These are phyloP conservation scores for Phymatocera aterrima DNA, from an alignment of 2,888 invertebrate species.

Conservation along the genomic window DNA sequence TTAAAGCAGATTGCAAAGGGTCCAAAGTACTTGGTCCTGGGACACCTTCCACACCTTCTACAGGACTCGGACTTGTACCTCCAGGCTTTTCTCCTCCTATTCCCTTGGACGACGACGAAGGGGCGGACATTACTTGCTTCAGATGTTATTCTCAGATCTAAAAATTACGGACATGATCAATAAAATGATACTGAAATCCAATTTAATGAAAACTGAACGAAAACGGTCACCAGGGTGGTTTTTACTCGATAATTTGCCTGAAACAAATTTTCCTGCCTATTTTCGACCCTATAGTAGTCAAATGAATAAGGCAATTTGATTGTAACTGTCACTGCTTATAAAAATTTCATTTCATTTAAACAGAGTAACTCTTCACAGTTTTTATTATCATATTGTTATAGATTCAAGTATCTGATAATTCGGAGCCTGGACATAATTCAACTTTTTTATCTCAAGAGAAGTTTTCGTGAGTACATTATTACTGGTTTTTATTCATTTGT, in stretches of 20 bases:
- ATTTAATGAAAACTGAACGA: background rate
- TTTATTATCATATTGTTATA: background rate
- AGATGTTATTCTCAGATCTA: conserved; percentile 2
- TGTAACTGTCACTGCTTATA: background rate
- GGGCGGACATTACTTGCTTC: conserved; percentile 70
- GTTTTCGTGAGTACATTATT: background rate
- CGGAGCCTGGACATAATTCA: background rate
- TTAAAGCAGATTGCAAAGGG: conserved; percentile 58
- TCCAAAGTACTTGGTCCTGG: conserved; percentile 70
- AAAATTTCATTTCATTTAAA: background rate
- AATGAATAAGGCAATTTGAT: background rate
- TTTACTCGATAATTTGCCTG: background rate
- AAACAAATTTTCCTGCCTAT: background rate
- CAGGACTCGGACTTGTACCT: conserved; percentile 71
- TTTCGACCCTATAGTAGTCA: background rate
- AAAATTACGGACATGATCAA: background rate
- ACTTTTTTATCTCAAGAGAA: background rate
- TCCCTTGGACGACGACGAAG: conserved; percentile 69
- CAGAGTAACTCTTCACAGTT: background rate
- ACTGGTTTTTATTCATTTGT: too few species aligned
- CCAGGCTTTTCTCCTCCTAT: conserved; percentile 68
- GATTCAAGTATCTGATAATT: background rate
- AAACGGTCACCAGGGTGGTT: background rate
- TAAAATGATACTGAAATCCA: background rate
- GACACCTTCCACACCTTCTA: conserved; percentile 68